Evolutionary conservation across 2,888 invertebrate genomes (phyloP).

Genomic region (Labia minor): DNA sequence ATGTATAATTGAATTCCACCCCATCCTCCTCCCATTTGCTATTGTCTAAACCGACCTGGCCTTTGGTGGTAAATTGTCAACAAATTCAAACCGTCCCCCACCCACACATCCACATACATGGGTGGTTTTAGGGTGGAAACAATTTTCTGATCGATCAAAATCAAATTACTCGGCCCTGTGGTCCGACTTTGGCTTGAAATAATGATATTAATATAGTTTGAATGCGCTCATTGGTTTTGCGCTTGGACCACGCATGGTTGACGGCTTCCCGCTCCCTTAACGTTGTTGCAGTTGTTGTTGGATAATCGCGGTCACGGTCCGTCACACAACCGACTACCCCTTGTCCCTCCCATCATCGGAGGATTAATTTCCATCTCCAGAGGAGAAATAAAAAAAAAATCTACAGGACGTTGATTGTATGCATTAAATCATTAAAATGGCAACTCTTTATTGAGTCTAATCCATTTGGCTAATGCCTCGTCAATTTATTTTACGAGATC

Average conservation of each 20-base stretch:
- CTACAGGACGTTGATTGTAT: neutral
- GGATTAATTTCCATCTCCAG: neutral
- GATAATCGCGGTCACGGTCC: neutral
- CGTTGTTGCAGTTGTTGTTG: constrained; percentile 5
- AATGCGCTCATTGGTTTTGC: constrained; percentile 7
- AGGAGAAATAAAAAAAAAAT: neutral
- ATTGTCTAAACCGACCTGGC: too few species aligned
- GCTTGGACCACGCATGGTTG: neutral
- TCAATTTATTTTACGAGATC: neutral
- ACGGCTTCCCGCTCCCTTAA: too few species aligned
- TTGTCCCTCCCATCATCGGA: neutral
- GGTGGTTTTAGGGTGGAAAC: neutral
- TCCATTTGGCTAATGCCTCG: neutral
- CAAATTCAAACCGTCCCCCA: too few species aligned
- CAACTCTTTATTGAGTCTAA: neutral
- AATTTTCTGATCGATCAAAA: constrained; percentile 13
- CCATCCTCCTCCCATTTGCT: too few species aligned
- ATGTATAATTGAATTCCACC: too few species aligned
- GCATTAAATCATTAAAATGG: neutral
- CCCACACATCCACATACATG: too few species aligned
- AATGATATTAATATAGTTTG: constrained; percentile 13
- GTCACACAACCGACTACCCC: constrained; percentile 1
- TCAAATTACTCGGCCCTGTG: neutral
- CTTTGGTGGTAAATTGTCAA: too few species aligned
- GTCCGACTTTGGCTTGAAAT: neutral